Evolutionary conservation across 2,113 vertebrate species (phyloP).

Genomic region (Cephalopterus ornatus): DNA sequence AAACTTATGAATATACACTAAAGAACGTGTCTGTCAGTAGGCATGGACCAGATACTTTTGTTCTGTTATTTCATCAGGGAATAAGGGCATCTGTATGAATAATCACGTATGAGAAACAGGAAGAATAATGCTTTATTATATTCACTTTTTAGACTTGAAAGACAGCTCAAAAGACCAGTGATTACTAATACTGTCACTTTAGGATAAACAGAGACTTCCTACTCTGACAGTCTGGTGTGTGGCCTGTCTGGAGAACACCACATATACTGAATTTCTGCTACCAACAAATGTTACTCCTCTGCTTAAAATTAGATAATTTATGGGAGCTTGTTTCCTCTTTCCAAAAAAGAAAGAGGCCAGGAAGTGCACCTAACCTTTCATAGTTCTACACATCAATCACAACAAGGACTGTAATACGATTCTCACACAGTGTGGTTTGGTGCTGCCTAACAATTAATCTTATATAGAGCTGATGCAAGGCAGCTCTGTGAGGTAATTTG

Average conservation of each 20-base stretch:
- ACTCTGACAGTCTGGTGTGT: background rate
- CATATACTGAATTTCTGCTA: background rate
- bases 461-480: background rate
- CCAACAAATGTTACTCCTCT: background rate
- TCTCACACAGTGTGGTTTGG: background rate
- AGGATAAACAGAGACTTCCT: background rate
- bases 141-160: background rate
- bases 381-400: background rate
- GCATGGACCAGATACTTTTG: background rate
- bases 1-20: background rate
- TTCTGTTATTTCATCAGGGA: background rate
- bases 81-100: background rate
- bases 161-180: background rate
- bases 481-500: background rate
- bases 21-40: background rate
- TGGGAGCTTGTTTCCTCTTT: background rate
- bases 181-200: background rate
- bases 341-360: background rate
- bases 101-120: fast-evolving
- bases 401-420: background rate
- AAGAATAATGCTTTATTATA: background rate
- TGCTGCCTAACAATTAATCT: background rate
- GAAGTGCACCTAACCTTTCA: background rate
- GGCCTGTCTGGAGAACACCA: background rate
- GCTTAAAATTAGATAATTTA: background rate